Base-by-base conservation (phyloP, 2,113 vertebrate genomes). In the Bujurquina vittata region DNA sequence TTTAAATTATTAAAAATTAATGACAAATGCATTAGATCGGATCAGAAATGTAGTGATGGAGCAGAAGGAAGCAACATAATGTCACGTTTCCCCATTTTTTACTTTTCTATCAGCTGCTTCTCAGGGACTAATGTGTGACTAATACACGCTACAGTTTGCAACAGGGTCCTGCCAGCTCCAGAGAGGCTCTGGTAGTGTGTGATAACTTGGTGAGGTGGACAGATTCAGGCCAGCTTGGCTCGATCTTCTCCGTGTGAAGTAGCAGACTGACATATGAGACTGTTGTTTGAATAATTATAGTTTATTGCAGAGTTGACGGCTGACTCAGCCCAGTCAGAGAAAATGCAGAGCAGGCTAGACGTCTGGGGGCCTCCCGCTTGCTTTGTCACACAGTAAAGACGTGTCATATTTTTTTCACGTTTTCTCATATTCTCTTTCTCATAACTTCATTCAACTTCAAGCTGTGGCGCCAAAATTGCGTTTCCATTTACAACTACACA, bases 251-350 rank as follows among this genome's bases (percentile, higher is more conserved):
- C 61, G 77, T 29, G 57, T 77, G 74, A 35, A 52, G 52, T 22
- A 29, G 84, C 81, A 73, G 57, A n/a, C 9, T 59, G 89, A 88
- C 84, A 91, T 17, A 40, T 26, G 84, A 91, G 20, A 8, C 57
- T 26, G 35, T 29, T 46, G 35, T 67, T 5, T 57, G 69, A 88
- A 87, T 91, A 89, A 90, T 92, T 86, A 84, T 83, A 93, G 88
- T 83, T 81, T 81, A 80, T 84, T 56, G 33, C 60, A 43, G 52
- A 72, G 78, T 37, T 61, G 84, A 61, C 60, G 72, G 57, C 43
- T 2, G 67, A 73, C 60, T 77, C 65, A 49, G 60, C 55, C 80
- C 35, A 52, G 62, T 46, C 29, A 35, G 31, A 78, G 29, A 58
- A 46, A 75, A 46, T 31, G 63, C 20, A 22, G 60, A 40, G 61